Percentiles rank a stretch among this genome's conserved stretches.
phyloP scores from a whole-genome alignment of 2,113 vertebrate genomes.

The Brachyistius frenatus region DNA sequence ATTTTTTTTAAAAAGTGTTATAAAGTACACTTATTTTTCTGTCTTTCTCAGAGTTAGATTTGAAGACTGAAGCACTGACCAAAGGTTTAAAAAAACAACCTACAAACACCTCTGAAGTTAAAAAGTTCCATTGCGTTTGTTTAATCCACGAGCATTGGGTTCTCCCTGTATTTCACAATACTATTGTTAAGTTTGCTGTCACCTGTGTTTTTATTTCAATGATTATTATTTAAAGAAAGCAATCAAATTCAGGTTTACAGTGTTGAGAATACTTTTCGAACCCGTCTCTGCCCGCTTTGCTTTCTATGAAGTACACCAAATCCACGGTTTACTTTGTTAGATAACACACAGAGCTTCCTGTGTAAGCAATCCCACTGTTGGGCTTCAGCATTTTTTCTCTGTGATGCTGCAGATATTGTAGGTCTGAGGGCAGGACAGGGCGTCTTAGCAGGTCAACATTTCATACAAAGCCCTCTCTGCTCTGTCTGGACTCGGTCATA shows the following conservation, averaged over 20 bases:
- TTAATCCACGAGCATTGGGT: neutral
- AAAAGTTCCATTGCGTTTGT: no score
- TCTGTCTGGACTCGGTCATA: neutral
- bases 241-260: neutral
- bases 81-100: no score
- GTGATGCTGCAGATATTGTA: slow-evolving; percentile 46
- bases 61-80: no score
- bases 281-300: neutral
- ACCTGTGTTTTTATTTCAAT: neutral
- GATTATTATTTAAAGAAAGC: neutral
- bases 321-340: slow-evolving; percentile 9
- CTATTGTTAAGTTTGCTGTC: neutral
- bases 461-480: slow-evolving; percentile 23
- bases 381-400: slow-evolving; percentile 47
- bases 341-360: slow-evolving; percentile 1
- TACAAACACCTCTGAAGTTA: no score
- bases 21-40: no score
- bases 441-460: slow-evolving; percentile 30
- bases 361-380: slow-evolving; percentile 24
- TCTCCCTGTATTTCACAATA: neutral
- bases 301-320: neutral
- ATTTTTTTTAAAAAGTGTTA: no score
- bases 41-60: no score
- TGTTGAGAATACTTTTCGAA: neutral
- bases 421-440: slow-evolving; percentile 41